Percentiles rank a stretch among this genome's conserved stretches.
Evolutionary conservation across 1,140 invertebrate genomes (phyloP).

Genomic region (Varroa destructor): DNA sequence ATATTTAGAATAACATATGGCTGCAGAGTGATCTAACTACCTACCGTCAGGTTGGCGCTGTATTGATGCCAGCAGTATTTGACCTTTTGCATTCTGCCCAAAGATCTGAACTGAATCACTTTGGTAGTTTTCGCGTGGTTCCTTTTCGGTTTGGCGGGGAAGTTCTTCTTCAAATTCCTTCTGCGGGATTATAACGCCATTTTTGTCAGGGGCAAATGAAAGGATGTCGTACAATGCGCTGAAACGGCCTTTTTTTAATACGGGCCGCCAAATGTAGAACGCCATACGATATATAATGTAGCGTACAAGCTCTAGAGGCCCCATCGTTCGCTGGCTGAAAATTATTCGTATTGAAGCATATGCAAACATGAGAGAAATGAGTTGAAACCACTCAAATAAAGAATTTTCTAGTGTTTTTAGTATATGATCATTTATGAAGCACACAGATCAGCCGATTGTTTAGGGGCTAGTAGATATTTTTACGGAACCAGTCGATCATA

Average conservation of each 20-base stretch:
- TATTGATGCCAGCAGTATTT: slow-evolving; percentile 2
- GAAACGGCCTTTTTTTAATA: background rate
- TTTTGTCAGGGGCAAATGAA: background rate
- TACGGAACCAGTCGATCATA: no score
- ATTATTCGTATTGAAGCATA: no score
- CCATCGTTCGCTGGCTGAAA: background rate
- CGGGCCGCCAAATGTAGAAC: slow-evolving; percentile 1
- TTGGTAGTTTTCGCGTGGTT: no score
- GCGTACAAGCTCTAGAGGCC: background rate
- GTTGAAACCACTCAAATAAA: no score
- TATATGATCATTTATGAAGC: no score
- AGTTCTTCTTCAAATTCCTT: background rate
- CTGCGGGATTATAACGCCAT: background rate
- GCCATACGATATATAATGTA: background rate
- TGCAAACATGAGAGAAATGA: no score
- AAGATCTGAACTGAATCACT: slow-evolving; percentile 7
- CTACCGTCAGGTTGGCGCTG: background rate
- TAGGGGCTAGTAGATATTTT: no score
- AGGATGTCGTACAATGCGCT: background rate
- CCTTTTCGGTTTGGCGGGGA: background rate
- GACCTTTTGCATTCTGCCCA: slow-evolving; percentile 8
- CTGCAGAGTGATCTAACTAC: no score
- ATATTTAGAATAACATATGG: no score
- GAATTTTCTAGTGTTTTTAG: no score
- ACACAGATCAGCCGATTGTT: no score